Evolutionary conservation across 92 coral and sea anemone species (phyloP).

Genomic region (Bergia puertoricense): DNA sequence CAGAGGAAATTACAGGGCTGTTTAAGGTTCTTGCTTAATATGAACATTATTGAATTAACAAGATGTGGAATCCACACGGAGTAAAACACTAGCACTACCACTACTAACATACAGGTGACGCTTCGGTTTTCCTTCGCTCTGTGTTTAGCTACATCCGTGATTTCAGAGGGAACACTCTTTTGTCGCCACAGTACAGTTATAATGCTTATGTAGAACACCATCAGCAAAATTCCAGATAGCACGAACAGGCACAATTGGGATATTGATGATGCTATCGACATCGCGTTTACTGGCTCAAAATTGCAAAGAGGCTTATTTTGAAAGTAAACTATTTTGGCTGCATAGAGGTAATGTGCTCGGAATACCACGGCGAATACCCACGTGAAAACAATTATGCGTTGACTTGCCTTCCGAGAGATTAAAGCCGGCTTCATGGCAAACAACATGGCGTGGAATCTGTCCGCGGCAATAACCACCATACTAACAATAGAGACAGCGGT

Average conservation of each 20-base stretch:
- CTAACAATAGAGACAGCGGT: slow-evolving; percentile 31
- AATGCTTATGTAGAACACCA: slow-evolving; percentile 10
- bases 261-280: not conserved
- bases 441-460: slow-evolving; percentile 33
- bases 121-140: slow-evolving; percentile 26
- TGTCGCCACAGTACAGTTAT: slow-evolving; percentile 2
- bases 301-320: not conserved
- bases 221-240: not conserved
- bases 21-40: not conserved
- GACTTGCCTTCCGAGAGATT: slow-evolving; percentile 12
- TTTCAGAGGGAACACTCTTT: not conserved
- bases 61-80: slow-evolving; percentile 21
- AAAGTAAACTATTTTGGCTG: not conserved
- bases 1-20: slow-evolving; percentile 19
- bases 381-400: slow-evolving; percentile 2
- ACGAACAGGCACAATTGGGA: slow-evolving; percentile 4
- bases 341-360: slow-evolving; percentile 32
- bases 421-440: slow-evolving; percentile 41
- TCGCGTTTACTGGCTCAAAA: not conserved
- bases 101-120: slow-evolving; percentile 22
- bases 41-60: not conserved
- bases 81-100: slow-evolving; percentile 12
- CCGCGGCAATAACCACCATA: slow-evolving; percentile 33
- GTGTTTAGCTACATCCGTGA: not conserved
- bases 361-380: slow-evolving; percentile 23